Evolutionary conservation across 2,888 invertebrate genomes (phyloP).

Genomic region (Phlogophora meticulosa): DNA sequence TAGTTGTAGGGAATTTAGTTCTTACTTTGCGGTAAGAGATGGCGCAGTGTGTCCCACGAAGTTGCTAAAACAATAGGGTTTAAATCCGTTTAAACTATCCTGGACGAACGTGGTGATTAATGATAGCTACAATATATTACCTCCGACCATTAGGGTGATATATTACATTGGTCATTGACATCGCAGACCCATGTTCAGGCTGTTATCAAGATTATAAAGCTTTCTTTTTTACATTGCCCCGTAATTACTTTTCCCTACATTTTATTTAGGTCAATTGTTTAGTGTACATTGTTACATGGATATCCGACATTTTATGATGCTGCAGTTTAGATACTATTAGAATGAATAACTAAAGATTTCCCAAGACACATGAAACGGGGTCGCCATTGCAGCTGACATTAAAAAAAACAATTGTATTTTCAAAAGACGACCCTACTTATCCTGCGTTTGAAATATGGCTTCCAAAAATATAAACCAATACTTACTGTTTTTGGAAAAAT

Average conservation of each 20-base stretch:
- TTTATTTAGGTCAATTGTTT: background rate
- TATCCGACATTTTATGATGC: background rate
- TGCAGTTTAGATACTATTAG: background rate
- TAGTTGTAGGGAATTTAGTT: background rate
- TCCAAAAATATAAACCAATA: no score
- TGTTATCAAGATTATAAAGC: background rate
- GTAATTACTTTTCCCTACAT: background rate
- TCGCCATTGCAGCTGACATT: background rate
- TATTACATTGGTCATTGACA: background rate
- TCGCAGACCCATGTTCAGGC: background rate
- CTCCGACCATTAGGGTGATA: no score
- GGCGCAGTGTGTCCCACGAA: background rate
- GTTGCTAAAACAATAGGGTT: background rate
- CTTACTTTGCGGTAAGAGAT: background rate
- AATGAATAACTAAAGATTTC: background rate
- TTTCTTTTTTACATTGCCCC: background rate
- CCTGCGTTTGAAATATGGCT: no score
- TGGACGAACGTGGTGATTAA: background rate
- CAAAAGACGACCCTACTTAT: slow-evolving; percentile 3
- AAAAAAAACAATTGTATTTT: slow-evolving; percentile 6
- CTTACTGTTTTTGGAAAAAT: no score
- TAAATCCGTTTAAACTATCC: no score
- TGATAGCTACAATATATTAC: background rate
- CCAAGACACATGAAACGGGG: background rate
- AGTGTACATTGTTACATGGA: background rate